These are phyloP conservation scores for Prochilodus magdalenae DNA, from an alignment of 2,113 vertebrate genomes.

Conservation along the genomic window DNA sequence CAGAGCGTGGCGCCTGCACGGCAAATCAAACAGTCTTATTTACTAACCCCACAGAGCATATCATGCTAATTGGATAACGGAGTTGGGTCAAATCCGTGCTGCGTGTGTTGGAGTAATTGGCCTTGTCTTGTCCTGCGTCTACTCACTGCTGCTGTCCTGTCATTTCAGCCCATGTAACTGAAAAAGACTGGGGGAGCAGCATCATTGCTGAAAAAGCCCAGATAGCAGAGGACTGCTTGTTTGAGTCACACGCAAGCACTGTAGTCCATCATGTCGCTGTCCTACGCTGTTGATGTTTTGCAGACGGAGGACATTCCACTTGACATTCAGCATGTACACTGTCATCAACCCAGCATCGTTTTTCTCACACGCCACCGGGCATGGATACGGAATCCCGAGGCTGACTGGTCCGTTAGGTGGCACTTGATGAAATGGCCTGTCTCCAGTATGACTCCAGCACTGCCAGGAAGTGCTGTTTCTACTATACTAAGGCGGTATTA, in stretches of 20 bases:
- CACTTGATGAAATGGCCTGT: slow-evolving; percentile 27
- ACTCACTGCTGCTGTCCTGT: slow-evolving; percentile 19
- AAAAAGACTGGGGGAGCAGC: background rate
- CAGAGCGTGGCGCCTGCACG: background rate
- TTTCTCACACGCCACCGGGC: slow-evolving; percentile 12
- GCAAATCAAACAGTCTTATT: slow-evolving; percentile 17
- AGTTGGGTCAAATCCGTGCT: slow-evolving; percentile 12
- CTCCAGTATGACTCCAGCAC: background rate
- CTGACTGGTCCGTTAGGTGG: background rate
- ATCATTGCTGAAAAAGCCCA: background rate
- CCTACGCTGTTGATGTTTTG: background rate
- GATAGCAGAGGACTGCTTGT: background rate
- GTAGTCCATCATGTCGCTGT: background rate
- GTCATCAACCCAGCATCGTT: slow-evolving; percentile 17
- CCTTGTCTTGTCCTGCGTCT: slow-evolving; percentile 31
- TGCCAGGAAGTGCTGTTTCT: background rate
- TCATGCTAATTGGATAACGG: slow-evolving; percentile 37
- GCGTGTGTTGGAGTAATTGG: slow-evolving; percentile 34
- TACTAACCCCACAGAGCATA: slow-evolving; percentile 27
- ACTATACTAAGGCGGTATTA: background rate
- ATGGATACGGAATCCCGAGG: background rate
- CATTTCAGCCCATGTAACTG: background rate
- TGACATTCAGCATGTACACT: slow-evolving; percentile 19
- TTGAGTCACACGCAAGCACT: background rate
- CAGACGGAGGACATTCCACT: slow-evolving; percentile 5